Base-by-base conservation (phyloP, 1,140 invertebrate genomes). In the Drosophila guanche region DNA sequence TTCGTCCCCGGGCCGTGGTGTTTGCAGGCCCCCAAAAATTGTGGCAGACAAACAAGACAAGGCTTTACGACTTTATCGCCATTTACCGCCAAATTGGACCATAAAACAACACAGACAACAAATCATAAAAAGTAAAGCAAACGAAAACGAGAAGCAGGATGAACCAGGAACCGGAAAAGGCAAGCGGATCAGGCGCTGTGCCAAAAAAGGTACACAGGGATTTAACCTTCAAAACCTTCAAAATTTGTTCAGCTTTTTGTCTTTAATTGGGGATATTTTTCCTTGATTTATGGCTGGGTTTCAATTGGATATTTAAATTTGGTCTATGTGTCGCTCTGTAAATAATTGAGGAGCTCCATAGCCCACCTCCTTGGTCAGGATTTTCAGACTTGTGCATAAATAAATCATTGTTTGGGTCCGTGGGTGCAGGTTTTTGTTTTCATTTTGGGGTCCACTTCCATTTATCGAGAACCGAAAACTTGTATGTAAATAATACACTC, bases 401-500 rank as follows among this genome's bases (percentile, higher is more conserved):
- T 73, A 83, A 81, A 74, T 72, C 48, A 76, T 62, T 42, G 58
- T 57, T 57, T 40, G 72, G 72, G 50, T 23, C 33, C n/a, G 41
- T 20, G 20, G 43, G 43, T 43, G 12, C 48, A 54, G 40, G 43
- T 67, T 62, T 50, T 52, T 70, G 55, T 76, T 77, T 51, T 51
- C 46, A 46, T 27, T 53, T 62, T 37, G 40, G 23, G 20, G 40
- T 10, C 16, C 16, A 20, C 0, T 10, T 12, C 10, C 47, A 74
- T 74, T 77, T 74, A 70, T 75, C 56, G 53, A 48, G 46, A 23
- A 59, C n/a, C 60, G 42, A 74, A 75, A 79, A 60, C 57, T 71
- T 84, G 59, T 79, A 54, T 83, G 79, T 60, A 78, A 73, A 79
- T 79, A 75, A 50, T 50, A 51, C 12, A 37, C 54, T 62, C n/a